These are phyloP conservation scores for Callaeas wilsoni DNA, from an alignment of 2,113 vertebrate species.

Conservation along the genomic window DNA sequence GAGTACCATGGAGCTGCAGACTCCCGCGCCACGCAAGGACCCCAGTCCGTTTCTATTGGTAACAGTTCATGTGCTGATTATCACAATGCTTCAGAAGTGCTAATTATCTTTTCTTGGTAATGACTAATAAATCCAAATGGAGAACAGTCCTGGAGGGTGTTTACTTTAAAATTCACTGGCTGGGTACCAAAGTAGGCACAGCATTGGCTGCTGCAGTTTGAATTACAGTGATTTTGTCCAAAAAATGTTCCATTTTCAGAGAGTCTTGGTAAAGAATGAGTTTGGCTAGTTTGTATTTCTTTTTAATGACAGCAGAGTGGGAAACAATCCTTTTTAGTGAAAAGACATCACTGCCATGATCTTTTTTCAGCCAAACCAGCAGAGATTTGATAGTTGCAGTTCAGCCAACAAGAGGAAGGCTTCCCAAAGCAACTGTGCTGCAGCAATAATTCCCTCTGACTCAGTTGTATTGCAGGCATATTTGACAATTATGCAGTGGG, in stretches of 20 bases:
- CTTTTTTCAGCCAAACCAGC: background rate
- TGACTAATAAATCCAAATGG: constrained; percentile 58
- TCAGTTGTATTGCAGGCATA: background rate
- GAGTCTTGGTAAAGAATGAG: background rate
- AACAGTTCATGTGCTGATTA: constrained; percentile 38
- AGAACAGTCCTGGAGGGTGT: constrained; percentile 54
- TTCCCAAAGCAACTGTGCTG: background rate
- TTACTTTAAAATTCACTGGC: constrained; percentile 50
- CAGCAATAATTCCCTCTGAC: background rate
- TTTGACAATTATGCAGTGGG: background rate
- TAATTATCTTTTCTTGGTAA: constrained; percentile 61
- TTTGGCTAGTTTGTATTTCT: background rate
- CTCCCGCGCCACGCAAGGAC: background rate
- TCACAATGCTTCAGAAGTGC: constrained; percentile 36
- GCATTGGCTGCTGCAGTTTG: background rate
- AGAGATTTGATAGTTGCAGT: background rate
- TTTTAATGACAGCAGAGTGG: background rate
- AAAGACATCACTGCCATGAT: background rate
- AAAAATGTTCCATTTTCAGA: background rate
- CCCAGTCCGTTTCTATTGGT: background rate
- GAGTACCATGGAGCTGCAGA: background rate
- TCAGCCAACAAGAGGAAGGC: background rate
- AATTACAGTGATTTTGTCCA: background rate
- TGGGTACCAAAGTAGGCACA: constrained; percentile 10
- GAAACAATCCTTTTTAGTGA: background rate